A percentile compares a stretch with the other conserved stretches of the same genome.
phyloP scores from a whole-genome alignment of 2,888 invertebrate genomes.

The Osedax fenrisi region DNA sequence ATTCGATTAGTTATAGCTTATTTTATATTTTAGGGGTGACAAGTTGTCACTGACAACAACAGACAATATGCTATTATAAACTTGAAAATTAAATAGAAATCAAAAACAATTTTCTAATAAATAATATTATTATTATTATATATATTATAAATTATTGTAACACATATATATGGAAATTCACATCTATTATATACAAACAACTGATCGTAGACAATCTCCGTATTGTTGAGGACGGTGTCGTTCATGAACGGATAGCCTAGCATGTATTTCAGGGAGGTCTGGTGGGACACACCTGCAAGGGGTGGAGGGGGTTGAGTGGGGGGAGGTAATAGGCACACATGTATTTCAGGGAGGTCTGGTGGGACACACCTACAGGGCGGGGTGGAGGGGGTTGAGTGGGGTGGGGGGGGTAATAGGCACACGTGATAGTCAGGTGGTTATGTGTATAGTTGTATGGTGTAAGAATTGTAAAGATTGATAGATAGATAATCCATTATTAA shows the following conservation, averaged over 20 bases:
- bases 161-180: too few relatives aligned
- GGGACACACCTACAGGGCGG: constrained; percentile 44
- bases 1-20: too few relatives aligned
- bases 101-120: too few relatives aligned
- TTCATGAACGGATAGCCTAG: constrained; percentile 54
- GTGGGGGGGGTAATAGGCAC: constrained; percentile 53
- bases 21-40: too few relatives aligned
- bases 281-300: constrained; percentile 48
- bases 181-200: constrained; percentile 22
- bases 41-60: too few relatives aligned
- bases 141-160: too few relatives aligned
- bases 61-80: too few relatives aligned
- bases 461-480: too few relatives aligned
- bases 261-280: constrained; percentile 53
- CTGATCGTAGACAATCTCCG: constrained; percentile 44
- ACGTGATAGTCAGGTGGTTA: constrained; percentile 53
- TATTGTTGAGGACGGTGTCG: constrained; percentile 44
- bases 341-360: constrained; percentile 53
- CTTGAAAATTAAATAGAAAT: too few relatives aligned
- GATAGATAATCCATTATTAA: too few relatives aligned
- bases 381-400: constrained; percentile 40
- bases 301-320: constrained; percentile 46
- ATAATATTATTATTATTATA: too few relatives aligned
- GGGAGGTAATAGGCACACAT: constrained; percentile 53
- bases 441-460: constrained; percentile 38